Conservation (phyloP, 2,888 invertebrate species). For the Cheilosia scutellata region DNA sequence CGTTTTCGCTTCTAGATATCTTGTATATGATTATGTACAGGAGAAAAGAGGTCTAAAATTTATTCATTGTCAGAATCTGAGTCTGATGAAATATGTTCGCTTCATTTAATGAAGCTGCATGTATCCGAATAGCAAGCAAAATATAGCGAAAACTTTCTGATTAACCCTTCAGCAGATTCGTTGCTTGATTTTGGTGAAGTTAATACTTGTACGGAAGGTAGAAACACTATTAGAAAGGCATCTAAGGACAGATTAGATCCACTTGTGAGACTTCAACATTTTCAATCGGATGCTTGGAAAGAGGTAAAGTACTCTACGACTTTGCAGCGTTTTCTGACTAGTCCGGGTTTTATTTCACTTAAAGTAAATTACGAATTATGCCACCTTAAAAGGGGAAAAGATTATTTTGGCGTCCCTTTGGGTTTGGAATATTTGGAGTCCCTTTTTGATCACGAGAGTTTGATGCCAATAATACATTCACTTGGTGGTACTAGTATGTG, state of each 20-base stretch:
- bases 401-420: constrained; percentile 36
- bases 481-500: no score
- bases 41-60: no score
- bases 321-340: constrained; percentile 9
- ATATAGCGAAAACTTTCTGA: no score
- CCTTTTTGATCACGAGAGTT: constrained; percentile 26
- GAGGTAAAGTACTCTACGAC: constrained; percentile 34
- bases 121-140: no score
- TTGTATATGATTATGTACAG: no score
- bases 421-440: no score
- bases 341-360: constrained; percentile 7
- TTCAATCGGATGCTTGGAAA: constrained; percentile 19
- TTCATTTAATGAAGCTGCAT: no score
- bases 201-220: not conserved
- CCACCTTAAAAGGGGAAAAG: constrained; percentile 29
- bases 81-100: no score
- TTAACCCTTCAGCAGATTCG: no score
- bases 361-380: constrained; percentile 25
- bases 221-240: not conserved
- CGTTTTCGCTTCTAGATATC: no score
- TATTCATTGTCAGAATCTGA: no score
- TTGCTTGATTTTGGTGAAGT: constrained; percentile 10
- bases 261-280: constrained; percentile 19
- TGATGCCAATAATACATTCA: constrained; percentile 1
- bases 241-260: constrained; percentile 8